These are phyloP conservation scores for Leptoteleia sp. DNA, from an alignment of 1,140 invertebrate species.

Conservation along the genomic window DNA sequence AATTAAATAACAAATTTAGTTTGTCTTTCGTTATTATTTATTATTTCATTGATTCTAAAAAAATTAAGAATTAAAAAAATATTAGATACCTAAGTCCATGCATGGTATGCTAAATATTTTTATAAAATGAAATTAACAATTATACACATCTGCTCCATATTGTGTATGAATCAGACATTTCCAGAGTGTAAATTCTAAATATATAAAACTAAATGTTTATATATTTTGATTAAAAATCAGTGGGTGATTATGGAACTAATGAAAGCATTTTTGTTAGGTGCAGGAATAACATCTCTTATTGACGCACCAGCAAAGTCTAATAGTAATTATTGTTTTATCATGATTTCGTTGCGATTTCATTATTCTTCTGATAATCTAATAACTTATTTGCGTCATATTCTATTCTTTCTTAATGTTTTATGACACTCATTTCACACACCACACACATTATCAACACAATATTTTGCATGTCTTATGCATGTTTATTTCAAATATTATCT, in stretches of 20 bases:
- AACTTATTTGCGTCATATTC: not conserved
- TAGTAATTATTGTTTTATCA: conserved; percentile 78
- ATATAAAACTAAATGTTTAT: too few species aligned
- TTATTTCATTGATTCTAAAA: too few species aligned
- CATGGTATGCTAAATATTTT: too few species aligned
- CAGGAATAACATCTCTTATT: conserved; percentile 72
- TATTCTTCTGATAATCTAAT: conserved; percentile 10
- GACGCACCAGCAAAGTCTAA: conserved; percentile 74
- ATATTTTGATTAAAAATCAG: too few species aligned
- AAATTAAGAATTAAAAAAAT: too few species aligned
- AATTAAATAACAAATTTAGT: too few species aligned
- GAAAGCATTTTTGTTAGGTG: conserved; percentile 75
- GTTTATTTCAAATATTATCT: not conserved
- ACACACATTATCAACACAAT: conserved; percentile 7
- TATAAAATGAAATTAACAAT: too few species aligned
- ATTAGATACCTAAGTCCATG: too few species aligned
- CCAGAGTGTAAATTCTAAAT: too few species aligned
- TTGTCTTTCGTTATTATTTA: too few species aligned
- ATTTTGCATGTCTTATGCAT: conserved; percentile 26
- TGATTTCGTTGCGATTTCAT: conserved; percentile 29
- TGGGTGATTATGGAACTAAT: conserved; percentile 23
- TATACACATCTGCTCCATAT: too few species aligned
- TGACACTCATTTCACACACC: conserved; percentile 29
- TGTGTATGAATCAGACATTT: too few species aligned
- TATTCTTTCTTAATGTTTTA: not conserved